These are phyloP conservation scores for Rhabdornis inornatus DNA, from an alignment of 2,113 vertebrate genomes.

Conservation along the genomic window DNA sequence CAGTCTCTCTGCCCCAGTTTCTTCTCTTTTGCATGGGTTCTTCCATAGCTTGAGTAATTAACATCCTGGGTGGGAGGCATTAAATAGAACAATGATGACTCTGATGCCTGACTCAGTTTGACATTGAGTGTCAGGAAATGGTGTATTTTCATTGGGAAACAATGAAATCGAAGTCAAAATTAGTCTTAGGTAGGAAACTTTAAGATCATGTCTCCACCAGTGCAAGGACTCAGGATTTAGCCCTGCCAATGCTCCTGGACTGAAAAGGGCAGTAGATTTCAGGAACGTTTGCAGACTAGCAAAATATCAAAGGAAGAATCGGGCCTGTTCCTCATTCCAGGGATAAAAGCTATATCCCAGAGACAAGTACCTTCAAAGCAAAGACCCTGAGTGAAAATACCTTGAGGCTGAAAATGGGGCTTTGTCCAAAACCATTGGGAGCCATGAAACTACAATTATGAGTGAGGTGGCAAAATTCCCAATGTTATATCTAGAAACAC, in stretches of 20 bases:
- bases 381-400: not conserved
- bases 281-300: not conserved
- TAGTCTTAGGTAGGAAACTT: not conserved
- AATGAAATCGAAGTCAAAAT: not conserved
- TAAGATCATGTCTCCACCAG: rapidly evolving
- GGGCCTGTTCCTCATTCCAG: not conserved
- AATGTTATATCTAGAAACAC: not conserved
- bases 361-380: not conserved
- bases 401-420: not conserved
- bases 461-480: not conserved
- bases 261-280: not conserved
- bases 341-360: not conserved
- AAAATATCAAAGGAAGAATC: not conserved
- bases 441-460: not conserved
- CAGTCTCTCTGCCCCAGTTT: not conserved
- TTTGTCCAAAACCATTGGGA: not conserved
- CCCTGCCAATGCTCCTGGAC: not conserved
- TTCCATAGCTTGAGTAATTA: slow-evolving; percentile 6
- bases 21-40: not conserved
- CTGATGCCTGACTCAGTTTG: slow-evolving; percentile 37
- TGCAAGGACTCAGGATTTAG: not conserved
- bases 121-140: not conserved
- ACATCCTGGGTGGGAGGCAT: slow-evolving; percentile 39
- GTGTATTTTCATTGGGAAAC: not conserved
- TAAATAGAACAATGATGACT: slow-evolving; percentile 23